Base-by-base conservation (phyloP, 1,140 invertebrate species). In the Catajapyx aquilonaris region DNA sequence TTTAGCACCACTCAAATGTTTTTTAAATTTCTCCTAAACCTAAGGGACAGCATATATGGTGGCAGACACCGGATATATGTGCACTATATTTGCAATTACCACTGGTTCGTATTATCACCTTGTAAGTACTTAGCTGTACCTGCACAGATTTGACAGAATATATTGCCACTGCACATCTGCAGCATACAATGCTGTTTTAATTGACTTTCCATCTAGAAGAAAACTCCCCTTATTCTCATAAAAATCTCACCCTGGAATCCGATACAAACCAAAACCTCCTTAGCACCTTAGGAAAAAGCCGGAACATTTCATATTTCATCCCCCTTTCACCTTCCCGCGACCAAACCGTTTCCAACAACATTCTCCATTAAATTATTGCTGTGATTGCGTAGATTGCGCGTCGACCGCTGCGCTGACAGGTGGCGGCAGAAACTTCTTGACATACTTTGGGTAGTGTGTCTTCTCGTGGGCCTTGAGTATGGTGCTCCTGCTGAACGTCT, bases 391-490 rank as follows among this genome's bases (percentile, higher is more conserved):
- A 9, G 23, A 28, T 9, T 28, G 23, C 13, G 23, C 23, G 7
- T 28, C 23, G 13, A 28, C 71, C 35, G 73, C 76, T 48, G 83
- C 78, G 13, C 7, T 28, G 46, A 81, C 70, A 38, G 78, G 78
- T 42, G 79, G 78, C 44, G 80, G 81, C 28, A 83, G 64, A 60
- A 78, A 83, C 61, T 83, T 83, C 41, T 78, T 65, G 47, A 80
- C 76, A 57, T 81, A 83, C 60, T 85, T 85, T 39, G 80, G 81
- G 62, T 79, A 83, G 60, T 86, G 81, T 44, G 81, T 85, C 61
- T 87, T 86, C 58, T 86, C 81, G 59, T 87, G 83, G 45, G 81
- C 80, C 55, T 86, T 86, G 41, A 86, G 62, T 56, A 86, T 86
- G 35, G 81, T 85, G 36, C 78, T 83, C 42, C 81, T 65, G 34